Evolutionary conservation across 2,888 invertebrate species (phyloP), one percentile per base, ranked within the genome.

Genomic region (Calameuta idolon): DNA sequence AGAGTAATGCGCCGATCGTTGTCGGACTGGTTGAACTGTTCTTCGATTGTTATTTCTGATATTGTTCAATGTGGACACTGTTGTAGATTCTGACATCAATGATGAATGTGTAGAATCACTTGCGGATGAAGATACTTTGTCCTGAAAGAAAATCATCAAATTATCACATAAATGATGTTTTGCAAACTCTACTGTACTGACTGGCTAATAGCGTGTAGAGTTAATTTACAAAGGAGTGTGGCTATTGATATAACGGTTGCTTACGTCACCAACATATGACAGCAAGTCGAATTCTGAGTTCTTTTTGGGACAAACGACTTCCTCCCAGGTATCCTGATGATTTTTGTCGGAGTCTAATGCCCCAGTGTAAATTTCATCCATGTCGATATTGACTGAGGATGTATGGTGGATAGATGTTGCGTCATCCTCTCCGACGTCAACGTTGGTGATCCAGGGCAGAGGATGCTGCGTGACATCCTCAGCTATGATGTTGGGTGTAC

Each of bases 201-300:
- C 9, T 40, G 15, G 9, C 15, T 40, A 40, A 23, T 40, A 40
- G 5, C 40, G 9, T 2, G 1, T 23, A 23, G 9, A 23, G 23
- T 23, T 55, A 23, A 55, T 55, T 55, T 3, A 55, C 2, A 9
- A 55, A 55, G 9, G 2, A 15, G 23, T 23, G 15, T 55, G 55
- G 55, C 55, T 55, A 55, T 55, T 55, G 55, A 55, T 55, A 55
- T 55, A 55, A 55, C 55, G 55, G 55, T 1, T 79, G 88, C 90
- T 88, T 84, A 92, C 92, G 80, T 91, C 91, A 76, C 88, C 89
- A 74, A 92, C 87, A 80, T 91, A 92, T 15, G 92, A 90, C 76
- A 92, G 81, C 75, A 92, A 81, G 83, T 92, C 91, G 76, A 92
- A 92, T n/a, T 55, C 23, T 23, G 55, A 15, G 9, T 55, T 55